Evolutionary conservation across 2,113 vertebrate genomes (phyloP), one percentile per base, ranked within the genome.

Genomic region (Lates calcarifer): DNA sequence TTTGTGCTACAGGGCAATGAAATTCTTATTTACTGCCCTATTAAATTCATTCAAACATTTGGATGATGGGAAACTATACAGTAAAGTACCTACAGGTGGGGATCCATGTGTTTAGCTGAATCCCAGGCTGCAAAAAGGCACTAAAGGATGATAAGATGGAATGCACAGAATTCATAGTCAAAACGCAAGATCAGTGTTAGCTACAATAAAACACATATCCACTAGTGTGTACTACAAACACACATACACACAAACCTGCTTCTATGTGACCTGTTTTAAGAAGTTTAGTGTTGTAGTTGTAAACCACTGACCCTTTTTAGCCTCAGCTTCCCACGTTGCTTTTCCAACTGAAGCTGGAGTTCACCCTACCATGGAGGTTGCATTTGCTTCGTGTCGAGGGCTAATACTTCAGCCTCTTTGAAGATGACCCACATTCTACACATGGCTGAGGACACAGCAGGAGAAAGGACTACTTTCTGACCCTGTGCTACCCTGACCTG

Each of bases 341-440:
- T 55, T 35, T 45, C 53, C 55, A 56, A 53, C 17, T 31, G 70
- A 69, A 65, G 74, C 8, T 74, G 58, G 79, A 77, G 77, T 60
- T 92, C 88, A 85, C 17, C 70, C 51, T 67, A 68, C 58, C 74
- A 13, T 81, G 82, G 81, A 81, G 31, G 78, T 60, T 51, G 63
- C 81, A 69, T 51, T 69, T 43, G 74, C 80, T 81, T 84, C 64
- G 26, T 74, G 66, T 86, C 22, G 81, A 86, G 69, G 82, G 73
- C 78, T 82, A 79, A 79, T 69, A 49, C 90, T 81, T 65, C 8
- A 81, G 79, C 73, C 65, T 82, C 89, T 92, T 94, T 94, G 89
- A 91, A 93, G 86, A 91, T 89, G 87, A 81, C 90, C 88, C 87
- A 92, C 87, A 93, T 94, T 92, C 92, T 92, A 75, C 91, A 94